A percentile compares a stretch with the other conserved stretches of the same genome.
phyloP scores from a whole-genome alignment of 2,888 invertebrate genomes.

The Hypercompe scribonia region DNA sequence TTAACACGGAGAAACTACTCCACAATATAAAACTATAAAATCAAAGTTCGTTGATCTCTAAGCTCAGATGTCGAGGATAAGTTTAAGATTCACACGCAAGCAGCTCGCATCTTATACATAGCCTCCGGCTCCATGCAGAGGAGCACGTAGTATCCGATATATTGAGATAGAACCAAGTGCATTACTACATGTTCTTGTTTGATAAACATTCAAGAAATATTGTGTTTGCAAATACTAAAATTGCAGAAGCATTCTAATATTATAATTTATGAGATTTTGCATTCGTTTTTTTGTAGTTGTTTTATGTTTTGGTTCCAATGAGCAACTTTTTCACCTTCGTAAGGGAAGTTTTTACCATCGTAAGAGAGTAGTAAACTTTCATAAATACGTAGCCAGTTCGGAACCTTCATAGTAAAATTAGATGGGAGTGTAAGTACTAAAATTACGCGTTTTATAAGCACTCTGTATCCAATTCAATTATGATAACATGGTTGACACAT shows the following conservation, averaged over 20 bases:
- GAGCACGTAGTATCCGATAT: conserved; percentile 46
- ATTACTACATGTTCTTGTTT: conserved; percentile 34
- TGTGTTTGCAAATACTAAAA: conserved; percentile 12
- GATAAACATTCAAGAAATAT: conserved; percentile 24
- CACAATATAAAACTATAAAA: conserved; percentile 56
- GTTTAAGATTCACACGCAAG: conserved; percentile 49
- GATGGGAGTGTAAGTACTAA: too few relatives aligned
- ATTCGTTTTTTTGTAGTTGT: too few relatives aligned
- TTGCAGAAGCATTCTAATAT: neutral
- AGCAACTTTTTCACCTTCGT: too few relatives aligned
- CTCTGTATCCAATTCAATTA: neutral
- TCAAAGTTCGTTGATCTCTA: conserved; percentile 54
- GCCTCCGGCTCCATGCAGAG: conserved; percentile 41
- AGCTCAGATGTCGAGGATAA: conserved; percentile 57
- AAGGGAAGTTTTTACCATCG: too few relatives aligned
- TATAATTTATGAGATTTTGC: neutral
- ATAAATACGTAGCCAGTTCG: too few relatives aligned
- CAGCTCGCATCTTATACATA: conserved; percentile 38
- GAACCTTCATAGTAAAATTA: too few relatives aligned
- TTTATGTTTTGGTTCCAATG: too few relatives aligned
- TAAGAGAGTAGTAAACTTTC: too few relatives aligned
- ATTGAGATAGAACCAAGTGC: conserved; percentile 52
- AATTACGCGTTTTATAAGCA: neutral
- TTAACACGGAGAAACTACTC: conserved; percentile 12
- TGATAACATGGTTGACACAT: neutral